Base-by-base conservation (phyloP, 92 coral and sea anemone genomes). In the Porites lobata region DNA sequence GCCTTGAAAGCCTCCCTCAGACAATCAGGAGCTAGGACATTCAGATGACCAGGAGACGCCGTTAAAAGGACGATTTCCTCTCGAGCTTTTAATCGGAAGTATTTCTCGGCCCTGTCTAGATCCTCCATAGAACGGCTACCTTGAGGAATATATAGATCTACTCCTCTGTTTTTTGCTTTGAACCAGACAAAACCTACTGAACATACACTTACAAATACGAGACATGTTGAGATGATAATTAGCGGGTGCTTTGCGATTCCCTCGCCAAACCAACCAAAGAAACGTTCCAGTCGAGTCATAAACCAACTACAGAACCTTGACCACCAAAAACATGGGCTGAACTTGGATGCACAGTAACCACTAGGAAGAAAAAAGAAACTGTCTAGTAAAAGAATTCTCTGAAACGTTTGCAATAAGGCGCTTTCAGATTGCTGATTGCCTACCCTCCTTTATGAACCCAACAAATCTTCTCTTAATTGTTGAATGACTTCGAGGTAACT, bases 91-190 rank as follows among this genome's bases (percentile, higher is more conserved):
- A 94, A 80, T 74, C 88, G 43, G 64, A 94, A 94, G 86, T 91
- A 70, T 21, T 82, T 92, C 50, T 91, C 78, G 47, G 98, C 98
- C 19, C 77, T 87, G 38, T 94, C 24, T 24, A 96, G 56, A 72
- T 96, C 94, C 50, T 79, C 84, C 66, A 89, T 90, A 79, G 98
- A 85, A 68, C 86, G 84, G 79, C 98, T 96, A 58, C 89, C 65
- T 83, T 96, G 95, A 11, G 98, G 98, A 11, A 96, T 91, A 75
- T 90, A 96, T 5, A 96, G 85, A 71, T 92, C 92, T 54, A 87
- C 93, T 1, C 92, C 90, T 76, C 98, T 90, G 86, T 86, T 96
- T 83, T 94, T 96, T 29, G 84, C 18, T 29, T 88, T 78, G 72
- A 92, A 69, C 94, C 96, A 94, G 2, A 73, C 88, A 57, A 96